A percentile compares a stretch with the other conserved stretches of the same genome.
Conservation (phyloP, 2,888 invertebrate species). For the Melitaea athalia region DNA sequence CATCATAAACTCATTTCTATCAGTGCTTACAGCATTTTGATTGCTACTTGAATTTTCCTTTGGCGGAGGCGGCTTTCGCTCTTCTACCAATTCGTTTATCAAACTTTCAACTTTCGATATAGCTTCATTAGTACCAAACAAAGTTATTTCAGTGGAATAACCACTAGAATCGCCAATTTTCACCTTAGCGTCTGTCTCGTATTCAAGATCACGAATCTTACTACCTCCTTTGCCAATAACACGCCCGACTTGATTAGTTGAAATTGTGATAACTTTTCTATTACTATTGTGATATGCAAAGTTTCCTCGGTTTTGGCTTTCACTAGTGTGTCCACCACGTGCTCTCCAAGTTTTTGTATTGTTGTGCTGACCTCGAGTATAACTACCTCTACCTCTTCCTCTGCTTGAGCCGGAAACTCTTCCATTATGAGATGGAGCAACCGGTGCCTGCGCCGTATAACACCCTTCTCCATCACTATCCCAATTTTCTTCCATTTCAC, state of each 20-base stretch:
- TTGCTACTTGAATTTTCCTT: conserved; percentile 41
- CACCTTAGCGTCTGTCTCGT: conserved; percentile 87
- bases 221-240: conserved; percentile 91
- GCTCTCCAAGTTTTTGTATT: conserved; percentile 60
- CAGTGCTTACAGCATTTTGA: conserved; percentile 41
- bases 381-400: conserved; percentile 42
- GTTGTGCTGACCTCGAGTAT: conserved; percentile 45
- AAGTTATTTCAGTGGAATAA: conserved; percentile 65
- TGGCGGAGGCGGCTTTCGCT: conserved; percentile 47
- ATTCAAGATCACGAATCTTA: conserved; percentile 91
- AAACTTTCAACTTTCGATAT: conserved; percentile 70
- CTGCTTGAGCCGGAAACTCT: conserved; percentile 55
- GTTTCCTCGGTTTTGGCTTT: conserved; percentile 45
- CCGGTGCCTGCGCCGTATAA: conserved; percentile 41
- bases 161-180: conserved; percentile 79
- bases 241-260: conserved; percentile 75
- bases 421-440: conserved; percentile 45
- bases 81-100: conserved; percentile 63
- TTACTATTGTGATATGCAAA: conserved; percentile 52
- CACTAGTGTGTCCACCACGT: conserved; percentile 46
- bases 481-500: conserved; percentile 63
- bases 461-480: conserved; percentile 44
- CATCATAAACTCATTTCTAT: conserved; percentile 58
- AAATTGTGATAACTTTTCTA: conserved; percentile 62
- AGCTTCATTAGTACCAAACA: conserved; percentile 76